Evolutionary conservation across 1,140 invertebrate species (phyloP).

Genomic region (Aleiodes sp.): DNA sequence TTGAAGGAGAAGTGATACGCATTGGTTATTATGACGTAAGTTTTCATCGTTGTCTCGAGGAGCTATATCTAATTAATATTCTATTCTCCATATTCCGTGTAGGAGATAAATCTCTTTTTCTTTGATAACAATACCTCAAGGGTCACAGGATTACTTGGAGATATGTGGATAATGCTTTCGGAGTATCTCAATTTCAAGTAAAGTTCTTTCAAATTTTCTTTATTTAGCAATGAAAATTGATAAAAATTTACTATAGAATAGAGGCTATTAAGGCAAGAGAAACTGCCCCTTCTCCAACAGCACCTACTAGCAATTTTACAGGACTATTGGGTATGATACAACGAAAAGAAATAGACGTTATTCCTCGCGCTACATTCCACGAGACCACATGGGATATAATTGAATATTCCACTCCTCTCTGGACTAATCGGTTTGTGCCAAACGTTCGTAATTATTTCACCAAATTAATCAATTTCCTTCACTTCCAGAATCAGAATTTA

Average conservation of each 20-base stretch:
- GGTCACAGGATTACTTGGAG: conserved; percentile 37
- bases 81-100: neutral
- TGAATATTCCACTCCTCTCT: conserved; percentile 45
- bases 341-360: conserved; percentile 40
- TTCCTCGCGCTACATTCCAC: conserved; percentile 34
- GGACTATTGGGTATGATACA: conserved; percentile 41
- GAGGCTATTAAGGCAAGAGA: neutral
- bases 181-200: conserved; percentile 44
- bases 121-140: conserved; percentile 39
- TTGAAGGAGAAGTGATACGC: neutral
- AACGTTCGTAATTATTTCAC: neutral
- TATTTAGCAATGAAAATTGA: neutral
- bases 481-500: conserved; percentile 43
- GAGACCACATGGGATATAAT: neutral
- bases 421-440: conserved; percentile 39
- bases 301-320: conserved; percentile 1
- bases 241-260: neutral
- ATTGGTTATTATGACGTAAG: neutral
- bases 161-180: conserved; percentile 40
- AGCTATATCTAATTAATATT: too few species aligned
- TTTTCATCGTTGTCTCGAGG: too few species aligned
- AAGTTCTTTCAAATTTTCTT: neutral
- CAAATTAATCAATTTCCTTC: conserved; percentile 9
- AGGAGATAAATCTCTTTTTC: conserved; percentile 37
- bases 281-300: too few species aligned